Percentiles rank a stretch among this genome's conserved stretches.
phyloP scores from a whole-genome alignment of 2,888 invertebrate genomes.

The Drosophila mercatorum region DNA sequence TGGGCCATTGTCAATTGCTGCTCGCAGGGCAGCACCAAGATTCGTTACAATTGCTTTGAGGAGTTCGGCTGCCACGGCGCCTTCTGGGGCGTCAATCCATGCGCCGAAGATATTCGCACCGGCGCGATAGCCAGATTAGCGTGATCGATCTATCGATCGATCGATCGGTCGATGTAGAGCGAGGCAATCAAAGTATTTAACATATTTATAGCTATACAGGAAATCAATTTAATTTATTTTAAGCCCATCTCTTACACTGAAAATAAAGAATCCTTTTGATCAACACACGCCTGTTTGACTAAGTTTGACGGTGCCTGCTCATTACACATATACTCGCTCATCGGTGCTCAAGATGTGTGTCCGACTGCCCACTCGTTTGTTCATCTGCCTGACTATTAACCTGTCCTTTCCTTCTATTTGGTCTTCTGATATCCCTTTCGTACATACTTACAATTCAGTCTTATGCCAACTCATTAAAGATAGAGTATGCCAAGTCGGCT shows the following conservation, averaged over 20 bases:
- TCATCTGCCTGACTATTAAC: no score
- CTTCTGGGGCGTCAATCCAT: conserved; percentile 90
- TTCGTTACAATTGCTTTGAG: conserved; percentile 89
- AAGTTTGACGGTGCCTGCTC: background rate
- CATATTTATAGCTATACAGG: conserved; percentile 20
- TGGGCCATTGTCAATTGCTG: conserved; percentile 92
- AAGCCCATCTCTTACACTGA: conserved; percentile 13
- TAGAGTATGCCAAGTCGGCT: background rate
- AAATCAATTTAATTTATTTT: conserved; percentile 38
- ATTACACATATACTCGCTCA: background rate
- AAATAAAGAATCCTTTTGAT: conserved; percentile 26
- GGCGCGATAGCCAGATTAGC: conserved; percentile 48
- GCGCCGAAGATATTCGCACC: conserved; percentile 86
- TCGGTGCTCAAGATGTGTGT: background rate
- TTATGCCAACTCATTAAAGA: no score
- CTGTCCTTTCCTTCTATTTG: no score
- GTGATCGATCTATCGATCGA: conserved; percentile 4
- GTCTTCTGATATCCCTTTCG: no score
- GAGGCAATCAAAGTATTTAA: conserved; percentile 10
- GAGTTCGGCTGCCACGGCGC: conserved; percentile 89
- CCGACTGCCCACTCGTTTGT: background rate
- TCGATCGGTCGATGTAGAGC: background rate
- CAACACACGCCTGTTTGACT: background rate
- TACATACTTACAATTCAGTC: no score
- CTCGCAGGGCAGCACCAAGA: conserved; percentile 85